Evolutionary conservation across 2,113 vertebrate genomes (phyloP).

Genomic region (Speoplatyrhinus poulsoni): DNA sequence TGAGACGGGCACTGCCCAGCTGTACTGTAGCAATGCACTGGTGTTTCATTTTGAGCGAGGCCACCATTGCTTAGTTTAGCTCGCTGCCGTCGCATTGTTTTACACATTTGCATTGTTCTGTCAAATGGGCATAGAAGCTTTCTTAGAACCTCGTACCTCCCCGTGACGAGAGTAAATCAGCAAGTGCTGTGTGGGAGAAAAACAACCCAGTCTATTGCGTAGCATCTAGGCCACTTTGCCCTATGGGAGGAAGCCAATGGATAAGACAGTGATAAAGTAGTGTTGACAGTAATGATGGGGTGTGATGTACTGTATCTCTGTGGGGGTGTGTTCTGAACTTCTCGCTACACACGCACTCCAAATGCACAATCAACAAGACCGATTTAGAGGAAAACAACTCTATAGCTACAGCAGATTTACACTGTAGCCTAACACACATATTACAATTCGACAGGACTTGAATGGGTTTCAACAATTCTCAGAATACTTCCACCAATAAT

Average conservation of each 20-base stretch:
- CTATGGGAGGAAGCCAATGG: background rate
- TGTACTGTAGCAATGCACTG: slow-evolving; percentile 16
- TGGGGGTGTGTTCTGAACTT: slow-evolving; percentile 8
- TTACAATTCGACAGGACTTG: background rate
- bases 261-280: slow-evolving; percentile 2
- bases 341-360: background rate
- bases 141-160: slow-evolving; percentile 9
- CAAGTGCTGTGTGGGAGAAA: background rate
- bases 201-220: background rate
- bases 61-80: slow-evolving; percentile 29
- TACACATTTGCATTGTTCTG: slow-evolving; percentile 13
- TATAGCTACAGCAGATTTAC: background rate
- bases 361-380: slow-evolving; percentile 3
- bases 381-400: slow-evolving; percentile 14
- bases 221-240: background rate
- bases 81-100: slow-evolving; percentile 29
- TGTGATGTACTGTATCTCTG: slow-evolving; percentile 5
- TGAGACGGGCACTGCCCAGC: background rate
- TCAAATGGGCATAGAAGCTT: slow-evolving; percentile 23
- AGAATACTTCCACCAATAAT: background rate
- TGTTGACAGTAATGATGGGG: slow-evolving; percentile 22
- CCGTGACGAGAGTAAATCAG: slow-evolving; percentile 20
- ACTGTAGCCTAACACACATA: background rate
- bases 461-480: background rate
- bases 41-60: slow-evolving; percentile 22